Conservation (phyloP, 2,888 invertebrate species). For the Meteorus colon region DNA sequence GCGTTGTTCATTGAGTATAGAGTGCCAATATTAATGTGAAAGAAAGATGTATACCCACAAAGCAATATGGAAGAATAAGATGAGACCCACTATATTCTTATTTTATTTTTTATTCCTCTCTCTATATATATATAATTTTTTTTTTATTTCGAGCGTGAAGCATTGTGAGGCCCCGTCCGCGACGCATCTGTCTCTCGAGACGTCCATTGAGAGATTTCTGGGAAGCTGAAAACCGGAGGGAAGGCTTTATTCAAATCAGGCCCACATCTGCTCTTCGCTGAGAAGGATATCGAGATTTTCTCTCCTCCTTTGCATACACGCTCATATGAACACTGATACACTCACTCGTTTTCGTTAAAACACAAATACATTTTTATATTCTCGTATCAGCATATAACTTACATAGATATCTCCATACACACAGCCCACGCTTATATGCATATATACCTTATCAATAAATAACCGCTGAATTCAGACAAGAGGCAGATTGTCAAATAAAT, state of each 20-base stretch:
- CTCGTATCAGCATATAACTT: neutral
- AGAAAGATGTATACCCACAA: conserved; percentile 18
- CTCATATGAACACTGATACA: conserved; percentile 1
- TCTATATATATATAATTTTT: neutral
- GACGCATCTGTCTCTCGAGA: conserved; percentile 42
- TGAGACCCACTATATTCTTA: conserved; percentile 9
- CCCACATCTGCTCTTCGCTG: conserved; percentile 29
- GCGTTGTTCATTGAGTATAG: conserved; percentile 22
- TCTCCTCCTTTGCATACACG: neutral
- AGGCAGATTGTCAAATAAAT: conserved; percentile 38
- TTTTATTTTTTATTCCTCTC: neutral
- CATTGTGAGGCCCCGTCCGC: conserved; percentile 31
- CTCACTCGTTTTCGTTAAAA: neutral
- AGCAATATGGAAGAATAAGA: conserved; percentile 7
- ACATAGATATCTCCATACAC: neutral
- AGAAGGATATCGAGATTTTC: conserved; percentile 19
- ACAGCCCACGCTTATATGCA: neutral
- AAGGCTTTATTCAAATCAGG: conserved; percentile 46
- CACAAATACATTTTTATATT: conserved; percentile 2
- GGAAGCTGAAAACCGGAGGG: conserved; percentile 44
- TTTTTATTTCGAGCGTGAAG: conserved; percentile 20
- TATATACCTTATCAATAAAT: conserved; percentile 17
- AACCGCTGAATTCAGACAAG: conserved; percentile 33
- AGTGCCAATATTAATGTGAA: conserved; percentile 24
- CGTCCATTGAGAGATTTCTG: conserved; percentile 43